phyloP scores from a whole-genome alignment of 2,113 vertebrate species.

The Motacilla alba region DNA sequence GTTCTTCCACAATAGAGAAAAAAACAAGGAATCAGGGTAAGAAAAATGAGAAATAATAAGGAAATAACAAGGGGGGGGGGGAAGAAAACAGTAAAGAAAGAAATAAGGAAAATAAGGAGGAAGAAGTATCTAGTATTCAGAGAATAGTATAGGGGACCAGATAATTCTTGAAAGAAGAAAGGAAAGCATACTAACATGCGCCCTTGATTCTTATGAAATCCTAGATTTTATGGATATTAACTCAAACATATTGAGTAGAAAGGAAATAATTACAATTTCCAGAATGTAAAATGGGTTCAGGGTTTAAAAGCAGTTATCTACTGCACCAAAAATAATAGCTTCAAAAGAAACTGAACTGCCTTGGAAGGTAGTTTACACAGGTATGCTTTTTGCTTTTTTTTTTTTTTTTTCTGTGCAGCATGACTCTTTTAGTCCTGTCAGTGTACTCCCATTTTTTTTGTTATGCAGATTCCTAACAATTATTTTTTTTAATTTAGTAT shows the following conservation, averaged over 20 bases:
- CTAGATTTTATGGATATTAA: not conserved
- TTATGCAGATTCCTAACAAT: not conserved
- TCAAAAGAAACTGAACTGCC: not conserved
- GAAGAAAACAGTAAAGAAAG: not conserved
- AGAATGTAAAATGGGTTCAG: not conserved
- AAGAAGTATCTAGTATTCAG: not conserved
- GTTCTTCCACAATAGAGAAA: not conserved
- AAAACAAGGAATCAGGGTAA: not conserved
- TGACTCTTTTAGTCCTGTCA: not conserved
- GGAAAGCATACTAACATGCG: not conserved
- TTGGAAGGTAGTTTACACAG: not conserved
- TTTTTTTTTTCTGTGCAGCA: not conserved
- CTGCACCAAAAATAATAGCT: not conserved
- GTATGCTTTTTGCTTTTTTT: accelerated
- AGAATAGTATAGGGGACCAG: not conserved
- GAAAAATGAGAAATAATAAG: not conserved
- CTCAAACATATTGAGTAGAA: not conserved
- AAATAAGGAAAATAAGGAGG: not conserved
- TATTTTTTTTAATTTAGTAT: not conserved
- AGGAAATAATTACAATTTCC: not conserved
- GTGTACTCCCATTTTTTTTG: not conserved
- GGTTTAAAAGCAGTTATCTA: not conserved
- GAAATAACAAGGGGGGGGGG: accelerated
- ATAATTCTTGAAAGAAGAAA: not conserved
- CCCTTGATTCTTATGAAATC: not conserved